Evolutionary conservation across 2,888 invertebrate species (phyloP).

Genomic region (Tuberolachnus salignus): DNA sequence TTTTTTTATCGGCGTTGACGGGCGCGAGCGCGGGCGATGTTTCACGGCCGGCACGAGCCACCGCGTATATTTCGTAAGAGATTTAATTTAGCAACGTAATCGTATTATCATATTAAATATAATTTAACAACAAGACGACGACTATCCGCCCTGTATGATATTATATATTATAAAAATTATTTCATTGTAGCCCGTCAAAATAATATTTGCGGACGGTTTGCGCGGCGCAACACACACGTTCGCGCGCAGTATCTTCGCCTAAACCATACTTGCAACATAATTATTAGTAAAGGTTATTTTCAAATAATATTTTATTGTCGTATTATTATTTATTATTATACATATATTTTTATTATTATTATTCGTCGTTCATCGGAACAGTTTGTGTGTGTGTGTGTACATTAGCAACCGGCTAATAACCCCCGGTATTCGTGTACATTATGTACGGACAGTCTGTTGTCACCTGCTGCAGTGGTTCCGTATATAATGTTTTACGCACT

Average conservation of each 20-base stretch:
- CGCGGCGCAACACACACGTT: not conserved
- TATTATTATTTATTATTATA: constrained; percentile 7
- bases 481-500: no score
- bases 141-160: not conserved
- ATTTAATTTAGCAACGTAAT: constrained; percentile 25
- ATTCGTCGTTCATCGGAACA: not conserved
- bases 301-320: not conserved
- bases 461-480: constrained; percentile 42
- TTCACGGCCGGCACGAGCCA: not conserved
- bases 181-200: not conserved
- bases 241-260: not conserved
- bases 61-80: not conserved
- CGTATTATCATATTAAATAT: constrained; percentile 1
- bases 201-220: no score
- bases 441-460: constrained; percentile 33
- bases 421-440: constrained; percentile 52
- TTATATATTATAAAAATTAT: not conserved
- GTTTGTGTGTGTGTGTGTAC: not conserved
- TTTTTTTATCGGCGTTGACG: constrained; percentile 12
- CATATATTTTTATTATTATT: not conserved
- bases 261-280: not conserved
- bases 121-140: not conserved
- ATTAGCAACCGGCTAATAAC: no score
- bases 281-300: constrained; percentile 10
- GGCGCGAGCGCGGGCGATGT: no score